Base-by-base conservation (phyloP, 1,140 invertebrate species). In the Heterodera carotae region DNA sequence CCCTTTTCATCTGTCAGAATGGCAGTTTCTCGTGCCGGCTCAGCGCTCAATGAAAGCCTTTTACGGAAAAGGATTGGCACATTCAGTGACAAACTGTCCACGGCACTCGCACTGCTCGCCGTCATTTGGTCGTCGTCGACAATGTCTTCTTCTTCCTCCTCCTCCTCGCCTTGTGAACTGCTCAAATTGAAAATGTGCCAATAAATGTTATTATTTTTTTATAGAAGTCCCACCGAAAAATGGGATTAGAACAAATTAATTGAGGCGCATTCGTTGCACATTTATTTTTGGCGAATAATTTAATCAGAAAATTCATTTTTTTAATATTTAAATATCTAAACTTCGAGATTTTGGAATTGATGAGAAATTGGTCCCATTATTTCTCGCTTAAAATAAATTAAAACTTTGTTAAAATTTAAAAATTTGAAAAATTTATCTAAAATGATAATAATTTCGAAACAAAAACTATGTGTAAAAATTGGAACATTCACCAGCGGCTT, bases 1-100 rank as follows among this genome's bases (percentile, higher is more conserved):
- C 33, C 36, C 27, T 76, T 62, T 70, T 81, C 82, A 43, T 82
- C 81, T 48, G 60, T 80, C 25, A 85, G 56, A 75, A 84, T 85
- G 43, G 83, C 84, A 10, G 83, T 84, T 75, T 84, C 83, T 62
- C 68, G 29, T 66, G 74, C 70, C 22, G 36, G 39, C 25, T 70
- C 62, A 34, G 72, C 60, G 29, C 76, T 34, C 15, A 74, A 22
- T 22, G 80, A 59, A 36, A 31, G 48, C 33, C 48, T 67, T 73
- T 56, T 75, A 36, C 82, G 53, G 43, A 83, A 82, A 25, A 82
- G 33, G 25, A 82, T 80, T n/a, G 81, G 81, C 31, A 80, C 68
- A 69, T 77, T 75, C 27, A 76, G 60, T 15, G 70, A 70, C 18
- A 53, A 78, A 48, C 48, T 64, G 22, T 36, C 43, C 33, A 39